These are phyloP conservation scores for Argyresthia albistria DNA, from an alignment of 2,888 invertebrate genomes.

Conservation along the genomic window DNA sequence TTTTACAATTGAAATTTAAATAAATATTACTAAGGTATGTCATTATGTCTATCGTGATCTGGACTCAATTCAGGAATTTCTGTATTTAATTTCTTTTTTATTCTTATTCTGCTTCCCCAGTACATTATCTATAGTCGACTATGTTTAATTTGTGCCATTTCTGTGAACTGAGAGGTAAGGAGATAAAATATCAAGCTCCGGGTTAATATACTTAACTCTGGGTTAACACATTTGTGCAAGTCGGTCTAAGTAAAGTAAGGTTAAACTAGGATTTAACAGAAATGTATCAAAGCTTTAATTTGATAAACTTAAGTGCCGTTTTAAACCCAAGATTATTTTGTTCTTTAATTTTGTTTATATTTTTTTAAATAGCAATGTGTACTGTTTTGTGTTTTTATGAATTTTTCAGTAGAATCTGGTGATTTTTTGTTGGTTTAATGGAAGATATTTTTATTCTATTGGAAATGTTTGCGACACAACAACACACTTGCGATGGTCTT, in stretches of 20 bases:
- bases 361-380: not conserved
- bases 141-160: not conserved
- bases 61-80: too few relatives aligned
- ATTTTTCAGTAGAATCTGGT: not conserved
- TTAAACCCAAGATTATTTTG: conserved; percentile 17
- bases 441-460: conserved; percentile 3
- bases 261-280: conserved; percentile 13
- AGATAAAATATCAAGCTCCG: too few relatives aligned
- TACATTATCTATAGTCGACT: not conserved
- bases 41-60: too few relatives aligned
- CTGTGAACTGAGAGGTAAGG: not conserved
- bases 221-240: not conserved
- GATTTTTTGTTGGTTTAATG: not conserved
- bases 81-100: not conserved
- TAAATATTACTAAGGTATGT: too few relatives aligned
- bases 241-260: conserved; percentile 12
- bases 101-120: not conserved
- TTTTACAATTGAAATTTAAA: too few relatives aligned
- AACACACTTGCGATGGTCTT: conserved; percentile 7
- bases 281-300: too few relatives aligned
- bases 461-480: not conserved
- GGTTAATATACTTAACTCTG: not conserved
- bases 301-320: conserved; percentile 17
- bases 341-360: not conserved
- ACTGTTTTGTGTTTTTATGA: not conserved